A percentile compares a stretch with the other conserved stretches of the same genome.
Conservation (phyloP, 2,888 invertebrate species). For the Ashinkailepas kermadecensis region DNA sequence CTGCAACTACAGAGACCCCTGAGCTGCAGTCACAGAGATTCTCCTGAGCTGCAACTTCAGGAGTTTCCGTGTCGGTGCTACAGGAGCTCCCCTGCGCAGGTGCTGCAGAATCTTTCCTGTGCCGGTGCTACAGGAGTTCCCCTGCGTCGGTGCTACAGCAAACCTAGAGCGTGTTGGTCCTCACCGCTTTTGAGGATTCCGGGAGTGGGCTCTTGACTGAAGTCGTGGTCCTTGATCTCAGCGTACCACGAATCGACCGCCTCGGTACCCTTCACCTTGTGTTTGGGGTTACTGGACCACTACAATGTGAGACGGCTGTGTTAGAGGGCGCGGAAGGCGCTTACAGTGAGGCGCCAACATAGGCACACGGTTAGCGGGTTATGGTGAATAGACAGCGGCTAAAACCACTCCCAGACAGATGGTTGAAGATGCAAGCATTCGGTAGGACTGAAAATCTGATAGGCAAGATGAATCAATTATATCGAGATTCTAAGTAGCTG, state of each 20-base stretch:
- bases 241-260: conserved; percentile 38
- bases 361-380: background rate
- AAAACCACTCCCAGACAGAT: background rate
- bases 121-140: too few species aligned
- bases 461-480: too few species aligned
- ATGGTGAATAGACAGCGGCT: background rate
- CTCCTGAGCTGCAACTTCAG: too few species aligned
- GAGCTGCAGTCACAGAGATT: too few species aligned
- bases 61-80: too few species aligned
- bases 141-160: too few species aligned
- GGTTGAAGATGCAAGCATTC: too few species aligned
- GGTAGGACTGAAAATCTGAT: too few species aligned
- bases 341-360: background rate
- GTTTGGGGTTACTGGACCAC: conserved; percentile 58
- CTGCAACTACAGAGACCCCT: too few species aligned
- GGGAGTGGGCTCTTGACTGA: conserved; percentile 36
- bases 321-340: background rate
- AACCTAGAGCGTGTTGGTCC: background rate
- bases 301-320: conserved; percentile 36
- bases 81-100: too few species aligned
- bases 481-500: too few species aligned
- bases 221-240: conserved; percentile 38
- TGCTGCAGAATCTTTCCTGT: too few species aligned
- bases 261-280: conserved; percentile 38
- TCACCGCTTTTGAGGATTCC: conserved; percentile 36